A percentile compares a stretch with the other conserved stretches of the same genome.
phyloP scores from a whole-genome alignment of 1,140 invertebrate genomes.

The Eciton burchellii region DNA sequence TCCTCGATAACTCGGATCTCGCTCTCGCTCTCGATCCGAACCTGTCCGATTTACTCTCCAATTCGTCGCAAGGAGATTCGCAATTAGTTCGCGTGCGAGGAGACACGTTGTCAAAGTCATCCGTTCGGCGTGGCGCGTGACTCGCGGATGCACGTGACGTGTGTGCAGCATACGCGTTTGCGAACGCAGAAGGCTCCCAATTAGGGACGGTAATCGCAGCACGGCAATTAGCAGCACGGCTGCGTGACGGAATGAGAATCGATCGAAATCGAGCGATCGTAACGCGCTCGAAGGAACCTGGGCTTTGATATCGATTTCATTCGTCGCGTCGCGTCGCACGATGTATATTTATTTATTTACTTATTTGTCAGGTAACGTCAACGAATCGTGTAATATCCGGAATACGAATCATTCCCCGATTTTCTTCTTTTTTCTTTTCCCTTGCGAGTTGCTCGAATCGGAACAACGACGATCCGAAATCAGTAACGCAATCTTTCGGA shows the following conservation, averaged over 20 bases:
- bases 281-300: slow-evolving; percentile 8
- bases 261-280: slow-evolving; percentile 25
- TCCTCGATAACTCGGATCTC: neutral
- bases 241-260: neutral
- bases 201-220: slow-evolving; percentile 43
- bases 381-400: no score
- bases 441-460: no score
- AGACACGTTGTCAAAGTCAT: neutral
- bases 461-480: no score
- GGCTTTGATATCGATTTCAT: slow-evolving; percentile 4
- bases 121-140: neutral
- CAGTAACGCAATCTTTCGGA: no score
- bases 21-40: neutral
- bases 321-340: neutral
- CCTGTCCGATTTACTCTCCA: neutral
- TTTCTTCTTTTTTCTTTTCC: no score
- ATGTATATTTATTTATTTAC: no score
- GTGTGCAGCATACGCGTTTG: neutral
- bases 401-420: no score
- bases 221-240: slow-evolving; percentile 46
- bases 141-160: slow-evolving; percentile 5
- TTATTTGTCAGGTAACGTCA: no score
- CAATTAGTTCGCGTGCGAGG: neutral
- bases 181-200: neutral
- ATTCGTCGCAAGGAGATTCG: neutral